These are phyloP conservation scores for Drosophila chauvacae DNA, from an alignment of 1,140 invertebrate species.

Conservation along the genomic window DNA sequence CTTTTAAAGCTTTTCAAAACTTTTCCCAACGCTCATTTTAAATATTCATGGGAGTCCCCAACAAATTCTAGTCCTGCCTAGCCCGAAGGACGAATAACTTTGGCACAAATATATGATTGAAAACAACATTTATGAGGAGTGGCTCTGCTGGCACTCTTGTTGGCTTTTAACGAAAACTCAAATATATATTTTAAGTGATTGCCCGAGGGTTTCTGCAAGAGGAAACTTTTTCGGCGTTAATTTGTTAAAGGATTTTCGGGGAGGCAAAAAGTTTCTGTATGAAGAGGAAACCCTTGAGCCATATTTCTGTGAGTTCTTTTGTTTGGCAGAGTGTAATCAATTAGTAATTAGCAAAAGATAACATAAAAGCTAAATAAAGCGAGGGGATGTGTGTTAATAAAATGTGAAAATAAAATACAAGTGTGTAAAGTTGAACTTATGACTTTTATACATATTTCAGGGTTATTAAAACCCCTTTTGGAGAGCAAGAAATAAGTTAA, in stretches of 20 bases:
- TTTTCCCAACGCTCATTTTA: slow-evolving; percentile 13
- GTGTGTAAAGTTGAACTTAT: no score
- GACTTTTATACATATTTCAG: background rate
- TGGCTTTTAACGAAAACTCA: slow-evolving; percentile 23
- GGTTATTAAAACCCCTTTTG: no score
- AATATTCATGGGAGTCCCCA: slow-evolving; percentile 30
- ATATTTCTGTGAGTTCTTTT: slow-evolving; percentile 1
- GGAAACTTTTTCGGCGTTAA: slow-evolving; percentile 46
- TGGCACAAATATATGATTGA: slow-evolving; percentile 18
- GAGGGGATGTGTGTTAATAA: background rate
- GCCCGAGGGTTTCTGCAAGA: slow-evolving; percentile 26
- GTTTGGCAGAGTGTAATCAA: slow-evolving; percentile 21
- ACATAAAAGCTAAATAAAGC: slow-evolving; percentile 10
- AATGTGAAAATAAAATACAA: background rate
- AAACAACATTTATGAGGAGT: slow-evolving; percentile 29
- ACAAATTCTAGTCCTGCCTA: slow-evolving; percentile 15
- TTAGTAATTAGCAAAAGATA: slow-evolving; percentile 27
- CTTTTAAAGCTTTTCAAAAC: slow-evolving; percentile 40
- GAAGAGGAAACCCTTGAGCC: background rate
- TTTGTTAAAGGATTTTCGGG: slow-evolving; percentile 33
- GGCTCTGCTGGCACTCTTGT: slow-evolving; percentile 9
- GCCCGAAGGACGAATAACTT: slow-evolving; percentile 18
- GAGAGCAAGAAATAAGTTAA: background rate
- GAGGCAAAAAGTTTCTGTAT: slow-evolving; percentile 20
- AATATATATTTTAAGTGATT: slow-evolving; percentile 62